Evolutionary conservation across 2,113 vertebrate genomes (phyloP), one percentile per base, ranked within the genome.

Genomic region (Myrmecophaga tridactyla): DNA sequence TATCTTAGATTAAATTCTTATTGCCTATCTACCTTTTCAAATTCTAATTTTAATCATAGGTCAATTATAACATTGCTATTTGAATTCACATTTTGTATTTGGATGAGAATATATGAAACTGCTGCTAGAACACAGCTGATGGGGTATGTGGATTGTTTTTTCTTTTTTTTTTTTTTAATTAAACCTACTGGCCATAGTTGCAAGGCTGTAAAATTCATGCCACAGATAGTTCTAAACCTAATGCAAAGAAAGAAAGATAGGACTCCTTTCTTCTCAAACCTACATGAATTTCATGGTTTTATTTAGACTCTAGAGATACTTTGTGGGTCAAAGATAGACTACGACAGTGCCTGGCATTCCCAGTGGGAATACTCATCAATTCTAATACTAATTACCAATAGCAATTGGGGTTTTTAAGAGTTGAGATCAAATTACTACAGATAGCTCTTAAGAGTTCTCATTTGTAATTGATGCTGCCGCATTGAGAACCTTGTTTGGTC

Each of bases 61-160:
- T 89, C 58, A 88, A 6, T 51, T 92, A 62, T 34, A 93, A 92
- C 39, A 56, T 10, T 76, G 39, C 13, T 89, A 20, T 75, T n/a
- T 91, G 51, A 87, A 88, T 91, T 67, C 27, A 81, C 51, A 81
- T 63, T 65, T 36, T 93, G 65, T 43, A 73, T 89, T 51, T 93
- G 60, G n/a, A 88, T 84, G 17, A 87, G 51, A 60, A 53, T 88
- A 41, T 46, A 41, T 73, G 51, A 95, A 73, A 58, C 18, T 76
- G 29, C 46, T 95, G 43, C 23, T 62, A 89, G 51, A 85, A 80
- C 7, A 69, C 29, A 91, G 31, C 13, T 39, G 67, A 58, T 67
- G 27, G 20, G 62, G 9, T 48, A 85, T 20, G 7, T 86, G 20
- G 25, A 86, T 62, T 80, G 11, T 48, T 48, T 48, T 48, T 34